Conservation (phyloP, 2,797 vertebrate species). For the Enteromius fasciolatus region DNA sequence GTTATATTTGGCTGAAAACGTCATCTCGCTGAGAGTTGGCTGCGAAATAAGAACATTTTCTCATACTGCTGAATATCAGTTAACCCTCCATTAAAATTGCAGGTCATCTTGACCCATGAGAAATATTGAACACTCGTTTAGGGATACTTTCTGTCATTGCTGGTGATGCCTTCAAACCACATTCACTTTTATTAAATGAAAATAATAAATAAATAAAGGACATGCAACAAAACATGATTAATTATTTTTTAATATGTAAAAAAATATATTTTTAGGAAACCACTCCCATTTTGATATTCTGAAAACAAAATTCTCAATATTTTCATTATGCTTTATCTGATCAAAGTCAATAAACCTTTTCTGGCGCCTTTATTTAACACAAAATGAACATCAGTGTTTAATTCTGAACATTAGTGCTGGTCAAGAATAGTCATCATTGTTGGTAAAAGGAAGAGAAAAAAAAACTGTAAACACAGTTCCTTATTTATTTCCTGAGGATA, state of each 20-base stretch:
- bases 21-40: conserved; percentile 61
- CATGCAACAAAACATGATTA: neutral
- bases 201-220: neutral
- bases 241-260: neutral
- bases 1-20: conserved; percentile 70
- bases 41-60: conserved; percentile 40
- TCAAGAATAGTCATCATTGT: neutral
- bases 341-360: conserved; percentile 5
- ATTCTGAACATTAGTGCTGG: neutral
- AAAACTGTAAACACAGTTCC: neutral
- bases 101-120: conserved; percentile 4
- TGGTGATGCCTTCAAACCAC: neutral
- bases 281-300: neutral
- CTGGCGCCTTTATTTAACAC: neutral
- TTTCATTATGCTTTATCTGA: neutral
- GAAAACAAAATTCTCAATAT: neutral
- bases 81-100: conserved; percentile 24
- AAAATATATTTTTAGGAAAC: neutral
- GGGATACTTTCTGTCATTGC: neutral
- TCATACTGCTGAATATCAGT: conserved; percentile 34
- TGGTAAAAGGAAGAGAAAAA: neutral
- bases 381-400: neutral
- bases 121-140: neutral
- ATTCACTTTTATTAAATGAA: neutral
- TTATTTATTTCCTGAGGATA: neutral